A percentile compares a stretch with the other conserved stretches of the same genome.
phyloP scores from a whole-genome alignment of 2,797 vertebrate genomes.

The Champsocephalus esox region DNA sequence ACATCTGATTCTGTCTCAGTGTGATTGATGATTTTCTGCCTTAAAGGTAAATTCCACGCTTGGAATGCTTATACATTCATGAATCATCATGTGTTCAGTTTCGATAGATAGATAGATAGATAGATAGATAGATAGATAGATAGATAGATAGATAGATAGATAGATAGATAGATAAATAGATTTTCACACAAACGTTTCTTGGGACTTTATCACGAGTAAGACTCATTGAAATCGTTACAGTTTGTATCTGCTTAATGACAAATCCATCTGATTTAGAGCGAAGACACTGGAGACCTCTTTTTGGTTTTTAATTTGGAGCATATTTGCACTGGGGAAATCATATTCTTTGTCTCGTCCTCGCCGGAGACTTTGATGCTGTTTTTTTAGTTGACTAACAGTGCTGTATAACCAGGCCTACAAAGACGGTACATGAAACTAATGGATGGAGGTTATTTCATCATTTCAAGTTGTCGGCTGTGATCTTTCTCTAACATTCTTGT shows the following conservation, averaged over 20 bases:
- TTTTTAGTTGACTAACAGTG: constrained; percentile 82
- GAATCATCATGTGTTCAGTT: constrained; percentile 22
- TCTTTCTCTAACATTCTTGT: neutral
- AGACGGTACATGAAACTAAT: constrained; percentile 19
- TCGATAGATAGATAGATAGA: too few species aligned
- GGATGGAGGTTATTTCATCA: constrained; percentile 22
- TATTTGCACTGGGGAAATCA: constrained; percentile 84
- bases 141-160: too few species aligned
- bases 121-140: too few species aligned
- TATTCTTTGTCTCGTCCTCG: constrained; percentile 72
- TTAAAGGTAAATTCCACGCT: constrained; percentile 44
- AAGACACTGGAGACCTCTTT: constrained; percentile 76
- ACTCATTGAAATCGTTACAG: constrained; percentile 56
- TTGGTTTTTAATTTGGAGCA: constrained; percentile 86
- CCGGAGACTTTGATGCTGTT: constrained; percentile 61
- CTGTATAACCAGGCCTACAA: constrained; percentile 60
- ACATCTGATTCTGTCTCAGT: constrained; percentile 29
- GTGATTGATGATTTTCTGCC: constrained; percentile 30
- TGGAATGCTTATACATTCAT: constrained; percentile 29
- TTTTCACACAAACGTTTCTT: constrained; percentile 20
- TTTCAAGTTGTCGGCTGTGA: constrained; percentile 16
- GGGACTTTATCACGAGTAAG: constrained; percentile 53
- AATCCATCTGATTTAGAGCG: constrained; percentile 79
- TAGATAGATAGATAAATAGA: too few species aligned
- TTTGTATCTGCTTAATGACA: constrained; percentile 79